Conservation (phyloP, 2,797 vertebrate species). For the Nasua narica region DNA sequence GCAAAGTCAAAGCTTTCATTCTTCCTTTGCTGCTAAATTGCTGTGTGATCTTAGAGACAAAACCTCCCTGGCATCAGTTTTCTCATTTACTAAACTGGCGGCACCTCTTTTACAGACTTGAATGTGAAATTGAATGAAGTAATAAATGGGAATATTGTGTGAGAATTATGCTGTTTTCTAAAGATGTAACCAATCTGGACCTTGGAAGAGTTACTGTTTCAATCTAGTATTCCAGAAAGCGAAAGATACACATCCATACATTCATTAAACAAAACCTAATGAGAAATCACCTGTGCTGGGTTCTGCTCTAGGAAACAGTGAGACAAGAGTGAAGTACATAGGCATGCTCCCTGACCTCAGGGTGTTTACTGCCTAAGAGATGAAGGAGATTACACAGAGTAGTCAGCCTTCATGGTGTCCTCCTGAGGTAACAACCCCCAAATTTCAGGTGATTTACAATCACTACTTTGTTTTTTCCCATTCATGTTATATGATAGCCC, state of each 20-base stretch:
- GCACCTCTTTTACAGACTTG: background rate
- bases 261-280: background rate
- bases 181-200: background rate
- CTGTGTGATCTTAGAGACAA: background rate
- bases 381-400: background rate
- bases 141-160: background rate
- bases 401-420: background rate
- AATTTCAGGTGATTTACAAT: background rate
- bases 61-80: background rate
- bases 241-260: background rate
- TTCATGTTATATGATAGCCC: background rate
- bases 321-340: background rate
- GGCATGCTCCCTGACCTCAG: background rate
- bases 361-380: background rate
- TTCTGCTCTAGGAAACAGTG: background rate
- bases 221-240: background rate
- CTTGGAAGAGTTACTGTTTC: background rate
- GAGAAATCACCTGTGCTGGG: background rate
- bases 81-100: background rate
- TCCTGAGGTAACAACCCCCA: background rate
- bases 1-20: background rate
- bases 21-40: background rate
- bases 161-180: background rate
- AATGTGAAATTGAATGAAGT: background rate
- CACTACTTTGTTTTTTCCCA: background rate